phyloP scores from a whole-genome alignment of 2,888 invertebrate genomes.

The Bruchidius siliquastri region DNA sequence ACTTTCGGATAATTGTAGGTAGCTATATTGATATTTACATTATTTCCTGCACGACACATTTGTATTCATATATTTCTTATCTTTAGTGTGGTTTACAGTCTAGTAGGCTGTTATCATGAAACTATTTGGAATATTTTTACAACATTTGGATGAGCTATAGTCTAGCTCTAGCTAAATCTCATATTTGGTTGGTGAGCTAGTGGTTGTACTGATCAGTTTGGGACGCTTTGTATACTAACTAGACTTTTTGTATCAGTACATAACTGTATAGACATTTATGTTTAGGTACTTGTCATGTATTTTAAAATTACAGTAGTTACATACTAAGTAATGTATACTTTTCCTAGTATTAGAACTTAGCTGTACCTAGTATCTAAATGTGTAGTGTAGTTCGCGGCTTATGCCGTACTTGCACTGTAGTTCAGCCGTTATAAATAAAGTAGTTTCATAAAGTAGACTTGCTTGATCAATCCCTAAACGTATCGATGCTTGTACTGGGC shows the following conservation, averaged over 20 bases:
- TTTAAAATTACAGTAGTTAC: conserved; percentile 46
- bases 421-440: conserved; percentile 53
- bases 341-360: conserved; percentile 40
- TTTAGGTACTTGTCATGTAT: conserved; percentile 46
- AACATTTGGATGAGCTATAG: too few relatives aligned
- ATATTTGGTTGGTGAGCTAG: too few relatives aligned
- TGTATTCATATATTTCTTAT: too few relatives aligned
- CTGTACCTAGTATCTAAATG: conserved; percentile 48
- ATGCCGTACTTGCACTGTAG: conserved; percentile 50
- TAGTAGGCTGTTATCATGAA: too few relatives aligned
- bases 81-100: too few relatives aligned
- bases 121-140: too few relatives aligned
- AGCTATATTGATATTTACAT: too few relatives aligned
- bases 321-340: conserved; percentile 43
- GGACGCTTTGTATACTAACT: neutral
- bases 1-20: too few relatives aligned
- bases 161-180: too few relatives aligned
- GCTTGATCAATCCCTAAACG: conserved; percentile 42
- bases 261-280: conserved; percentile 39
- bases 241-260: conserved; percentile 10
- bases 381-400: conserved; percentile 46
- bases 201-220: neutral
- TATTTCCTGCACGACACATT: too few relatives aligned
- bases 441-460: conserved; percentile 52
- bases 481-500: neutral